Evolutionary conservation across 2,888 invertebrate genomes (phyloP).

Genomic region (Gortyna flavago): DNA sequence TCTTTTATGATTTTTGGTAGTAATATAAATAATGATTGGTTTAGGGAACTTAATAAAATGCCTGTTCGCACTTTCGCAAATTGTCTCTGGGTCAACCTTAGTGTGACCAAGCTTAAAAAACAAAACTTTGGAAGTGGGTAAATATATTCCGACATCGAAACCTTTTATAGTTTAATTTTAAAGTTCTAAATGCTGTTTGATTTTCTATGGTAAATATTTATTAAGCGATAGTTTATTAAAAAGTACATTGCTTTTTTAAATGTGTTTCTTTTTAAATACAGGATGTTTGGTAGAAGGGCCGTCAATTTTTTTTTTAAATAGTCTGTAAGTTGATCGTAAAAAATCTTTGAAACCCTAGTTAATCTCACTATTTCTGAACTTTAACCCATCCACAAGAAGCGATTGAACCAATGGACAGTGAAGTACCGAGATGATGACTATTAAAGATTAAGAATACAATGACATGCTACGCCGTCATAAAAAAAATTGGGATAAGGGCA

Average conservation of each 20-base stretch:
- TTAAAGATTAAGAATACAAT: neutral
- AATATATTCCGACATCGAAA: neutral
- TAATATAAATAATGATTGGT: neutral
- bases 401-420: neutral
- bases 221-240: neutral
- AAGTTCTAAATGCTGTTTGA: neutral
- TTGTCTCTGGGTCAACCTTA: constrained; percentile 31
- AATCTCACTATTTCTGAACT: neutral
- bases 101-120: constrained; percentile 6
- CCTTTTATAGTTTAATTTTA: neutral
- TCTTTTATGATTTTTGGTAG: too few species aligned
- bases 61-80: rapidly evolving
- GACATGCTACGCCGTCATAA: neutral
- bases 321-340: neutral
- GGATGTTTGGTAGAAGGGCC: too few species aligned
- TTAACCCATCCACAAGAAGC: neutral
- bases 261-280: too few species aligned
- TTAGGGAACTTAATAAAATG: neutral
- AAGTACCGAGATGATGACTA: neutral
- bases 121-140: neutral
- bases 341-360: neutral
- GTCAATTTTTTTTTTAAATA: too few species aligned
- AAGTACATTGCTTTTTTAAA: neutral
- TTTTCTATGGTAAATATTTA: neutral
- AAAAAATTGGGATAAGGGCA: neutral